Evolutionary conservation across 2,113 vertebrate genomes (phyloP), one percentile per base, ranked within the genome.

Genomic region (Tyrannus savana): DNA sequence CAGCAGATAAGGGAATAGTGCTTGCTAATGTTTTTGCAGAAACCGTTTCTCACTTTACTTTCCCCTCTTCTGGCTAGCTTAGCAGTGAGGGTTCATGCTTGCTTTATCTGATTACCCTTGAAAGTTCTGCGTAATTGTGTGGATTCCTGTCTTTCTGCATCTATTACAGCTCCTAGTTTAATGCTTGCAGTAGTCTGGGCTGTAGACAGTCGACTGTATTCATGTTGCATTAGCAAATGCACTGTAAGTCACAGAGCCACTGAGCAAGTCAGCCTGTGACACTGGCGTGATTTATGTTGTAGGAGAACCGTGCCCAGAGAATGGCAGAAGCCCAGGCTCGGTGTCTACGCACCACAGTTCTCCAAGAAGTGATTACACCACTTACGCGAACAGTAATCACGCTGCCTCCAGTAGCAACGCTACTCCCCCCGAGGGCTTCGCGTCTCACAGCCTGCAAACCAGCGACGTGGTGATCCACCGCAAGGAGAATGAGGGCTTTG

Each of bases 401-500:
- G 98, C 97, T 6, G 97, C 75, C 46, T 97, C 98, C 3, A 97
- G 97, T 25, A 98, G 97, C 95, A 98, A 93, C 1, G 97, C 98
- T 18, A 98, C 98, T 8, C 95, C 98, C 2, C 97, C 98, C 0
- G 99, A 99, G 84, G 97, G 98, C 93, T 97, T 97, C 9, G 27
- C 98, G 3, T 97, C 97, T 5, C 98, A 98, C 94, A 98, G 98
- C 97, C 44, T 98, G 33, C 99, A 98, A 79, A 98, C 99, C 78
- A 99, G 98, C 1, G 99, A 99, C 0, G 98, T 99, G 74, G 84
- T 99, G 88, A 99, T 99, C 97, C 99, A 99, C 60, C 99, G 99
- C 55, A 99, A 99, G 79, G 99, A 99, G 96, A 99, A 98, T 2
- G 99, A 99, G 49, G 99, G 99, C 37, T 99, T 99, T 8, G 99